Evolutionary conservation across 2,113 vertebrate species (phyloP), one percentile per base, ranked within the genome.

Genomic region (Gnathonemus longibarbis): DNA sequence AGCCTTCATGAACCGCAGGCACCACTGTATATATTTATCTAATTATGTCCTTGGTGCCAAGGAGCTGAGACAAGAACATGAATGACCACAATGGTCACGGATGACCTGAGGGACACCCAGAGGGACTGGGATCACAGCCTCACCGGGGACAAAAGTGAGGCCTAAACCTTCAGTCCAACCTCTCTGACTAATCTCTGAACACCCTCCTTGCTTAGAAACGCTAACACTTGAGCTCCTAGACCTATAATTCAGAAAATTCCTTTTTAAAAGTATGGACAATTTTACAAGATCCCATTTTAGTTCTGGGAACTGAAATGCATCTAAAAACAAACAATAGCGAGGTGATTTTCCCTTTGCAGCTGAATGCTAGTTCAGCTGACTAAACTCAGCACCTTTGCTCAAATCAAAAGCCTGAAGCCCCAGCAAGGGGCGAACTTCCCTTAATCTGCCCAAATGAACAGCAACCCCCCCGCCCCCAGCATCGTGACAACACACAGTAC

Each of bases 351-450:
- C 19, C 45, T 31, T 50, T 86, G 84, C 24, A n/a, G 84, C 17
- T 50, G 84, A 46, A 48, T 11, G 3, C 39, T n/a, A 49, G 83
- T 48, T n/a, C 21, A 27, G 19, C 21, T 86, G 84, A 86, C 24
- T 86, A 86, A 86, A 86, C 46, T 86, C 84, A 11, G 45, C 84
- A 27, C 46, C 84, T 48, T 86, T 86, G 84, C 84, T 86, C 84
- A 86, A 86, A 86, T 49, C 84, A 86, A 50, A 50, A 86, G 84
- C 45, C 24, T 50, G 21, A 86, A 50, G 48, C 45, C 45, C 45
- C 39, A 49, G 45, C n/a, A 48, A 86, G 45, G 84, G 48, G 21
- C 10, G 21, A 50, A 24, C 46, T 48, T 86, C 84, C 84, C 84
- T 48, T 50, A 49, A 50, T 24, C 48, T 86, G 4, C 84, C 84